Conservation (phyloP, 2,888 invertebrate genomes). For the Trypoxylon attenuatum region DNA sequence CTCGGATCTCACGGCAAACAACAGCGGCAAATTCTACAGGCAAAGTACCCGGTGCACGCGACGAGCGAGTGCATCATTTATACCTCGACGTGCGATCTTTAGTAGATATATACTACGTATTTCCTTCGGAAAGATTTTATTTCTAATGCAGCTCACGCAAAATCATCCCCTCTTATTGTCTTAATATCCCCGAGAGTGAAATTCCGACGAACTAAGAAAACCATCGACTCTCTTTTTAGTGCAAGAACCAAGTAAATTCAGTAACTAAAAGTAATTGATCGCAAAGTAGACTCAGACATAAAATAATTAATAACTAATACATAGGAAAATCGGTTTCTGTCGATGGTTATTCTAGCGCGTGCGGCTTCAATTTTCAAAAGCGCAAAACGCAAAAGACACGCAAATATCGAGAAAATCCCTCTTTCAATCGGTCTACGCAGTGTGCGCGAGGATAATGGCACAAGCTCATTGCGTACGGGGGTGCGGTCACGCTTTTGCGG, state of each 20-base stretch:
- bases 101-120: too few relatives aligned
- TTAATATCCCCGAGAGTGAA: too few relatives aligned
- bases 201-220: background rate
- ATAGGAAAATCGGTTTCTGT: background rate
- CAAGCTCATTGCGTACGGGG: slow-evolving; percentile 41
- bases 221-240: background rate
- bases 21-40: slow-evolving; percentile 50
- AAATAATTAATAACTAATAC: too few relatives aligned
- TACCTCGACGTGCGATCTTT: too few relatives aligned
- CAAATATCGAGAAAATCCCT: too few relatives aligned
- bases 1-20: slow-evolving; percentile 47
- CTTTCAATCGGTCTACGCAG: too few relatives aligned
- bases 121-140: too few relatives aligned
- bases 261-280: too few relatives aligned
- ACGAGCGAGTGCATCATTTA: slow-evolving; percentile 49
- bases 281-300: too few relatives aligned
- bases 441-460: slow-evolving; percentile 37
- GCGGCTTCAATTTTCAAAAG: background rate
- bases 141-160: too few relatives aligned
- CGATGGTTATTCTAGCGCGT: background rate
- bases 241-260: background rate
- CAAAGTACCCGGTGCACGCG: slow-evolving; percentile 45
- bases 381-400: too few relatives aligned
- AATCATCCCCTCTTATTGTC: too few relatives aligned
- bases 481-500: slow-evolving; percentile 19